These are phyloP conservation scores for Lutjanus argentimaculatus DNA, from an alignment of 2,797 vertebrate genomes.

Conservation along the genomic window DNA sequence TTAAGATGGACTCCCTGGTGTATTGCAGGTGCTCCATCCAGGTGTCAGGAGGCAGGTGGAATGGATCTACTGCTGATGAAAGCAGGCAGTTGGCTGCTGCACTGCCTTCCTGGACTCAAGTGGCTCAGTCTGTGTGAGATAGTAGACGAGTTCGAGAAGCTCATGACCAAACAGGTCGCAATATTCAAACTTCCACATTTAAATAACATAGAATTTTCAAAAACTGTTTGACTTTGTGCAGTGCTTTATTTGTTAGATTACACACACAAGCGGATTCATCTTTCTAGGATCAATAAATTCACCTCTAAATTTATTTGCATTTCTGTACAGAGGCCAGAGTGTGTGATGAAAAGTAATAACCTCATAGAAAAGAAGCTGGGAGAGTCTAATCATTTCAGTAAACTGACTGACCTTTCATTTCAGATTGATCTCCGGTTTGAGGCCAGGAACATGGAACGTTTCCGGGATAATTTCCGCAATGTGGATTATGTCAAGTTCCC, in stretches of 20 bases:
- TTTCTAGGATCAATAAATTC: not conserved
- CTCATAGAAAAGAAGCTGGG: not conserved
- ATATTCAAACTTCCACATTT: not conserved
- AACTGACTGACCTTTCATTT: slow-evolving; percentile 6
- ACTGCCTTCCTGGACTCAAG: slow-evolving; percentile 91
- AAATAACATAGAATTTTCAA: not conserved
- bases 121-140: slow-evolving; percentile 96
- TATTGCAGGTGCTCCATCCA: slow-evolving; percentile 92
- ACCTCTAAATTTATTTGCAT: not conserved
- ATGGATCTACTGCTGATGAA: slow-evolving; percentile 95
- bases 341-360: not conserved
- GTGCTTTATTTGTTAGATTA: too few relatives aligned
- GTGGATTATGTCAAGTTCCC: slow-evolving; percentile 93
- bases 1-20: not conserved
- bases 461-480: slow-evolving; percentile 90
- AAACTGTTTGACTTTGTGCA: not conserved
- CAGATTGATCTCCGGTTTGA: slow-evolving; percentile 96
- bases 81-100: slow-evolving; percentile 88
- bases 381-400: not conserved
- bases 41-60: slow-evolving; percentile 91
- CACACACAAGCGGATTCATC: not conserved
- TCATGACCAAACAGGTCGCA: slow-evolving; percentile 95
- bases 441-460: slow-evolving; percentile 93
- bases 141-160: slow-evolving; percentile 95
- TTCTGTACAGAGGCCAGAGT: not conserved